Conservation (phyloP, 2,113 vertebrate genomes). For the Cryptomyrus ogoouensis region DNA sequence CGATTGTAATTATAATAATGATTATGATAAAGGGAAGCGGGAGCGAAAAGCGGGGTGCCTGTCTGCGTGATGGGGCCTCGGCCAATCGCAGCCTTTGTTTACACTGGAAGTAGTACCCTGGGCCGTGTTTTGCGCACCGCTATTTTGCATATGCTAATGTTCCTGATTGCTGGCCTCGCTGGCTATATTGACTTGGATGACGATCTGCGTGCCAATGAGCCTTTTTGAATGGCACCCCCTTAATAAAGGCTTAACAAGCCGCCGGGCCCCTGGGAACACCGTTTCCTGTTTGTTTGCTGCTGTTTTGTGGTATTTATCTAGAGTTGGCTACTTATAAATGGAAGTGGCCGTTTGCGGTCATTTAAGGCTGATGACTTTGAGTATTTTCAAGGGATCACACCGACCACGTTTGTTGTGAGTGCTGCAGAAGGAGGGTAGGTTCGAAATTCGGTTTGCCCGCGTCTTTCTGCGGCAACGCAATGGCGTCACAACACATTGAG, state of each 20-base stretch:
- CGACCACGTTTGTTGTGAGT: conserved; percentile 18
- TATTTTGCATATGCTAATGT: conserved; percentile 43
- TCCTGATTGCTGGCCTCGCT: conserved; percentile 39
- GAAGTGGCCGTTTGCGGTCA: conserved; percentile 22
- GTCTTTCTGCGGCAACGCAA: background rate
- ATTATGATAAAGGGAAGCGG: conserved; percentile 30
- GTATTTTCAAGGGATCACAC: conserved; percentile 18
- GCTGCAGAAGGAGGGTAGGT: too few relatives aligned
- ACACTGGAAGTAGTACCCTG: conserved; percentile 34
- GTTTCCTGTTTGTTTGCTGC: conserved; percentile 20
- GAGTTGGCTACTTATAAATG: conserved; percentile 15
- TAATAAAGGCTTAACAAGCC: conserved; percentile 26
- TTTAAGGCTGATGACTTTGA: conserved; percentile 28
- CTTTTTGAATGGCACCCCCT: conserved; percentile 34
- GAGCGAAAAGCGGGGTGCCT: background rate
- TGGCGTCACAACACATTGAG: background rate
- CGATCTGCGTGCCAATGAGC: conserved; percentile 24
- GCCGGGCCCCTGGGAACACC: conserved; percentile 21
- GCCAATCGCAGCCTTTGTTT: conserved; percentile 29
- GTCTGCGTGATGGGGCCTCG: conserved; percentile 28
- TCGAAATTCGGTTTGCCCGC: too few relatives aligned
- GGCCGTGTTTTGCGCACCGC: conserved; percentile 39
- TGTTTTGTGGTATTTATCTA: conserved; percentile 31
- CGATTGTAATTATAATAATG: conserved; percentile 39
- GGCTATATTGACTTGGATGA: conserved; percentile 16